Percentiles rank a stretch among this genome's conserved stretches.
These are phyloP conservation scores for Cygnus buccinator DNA, from an alignment of 2,113 vertebrate species.

Conservation along the genomic window DNA sequence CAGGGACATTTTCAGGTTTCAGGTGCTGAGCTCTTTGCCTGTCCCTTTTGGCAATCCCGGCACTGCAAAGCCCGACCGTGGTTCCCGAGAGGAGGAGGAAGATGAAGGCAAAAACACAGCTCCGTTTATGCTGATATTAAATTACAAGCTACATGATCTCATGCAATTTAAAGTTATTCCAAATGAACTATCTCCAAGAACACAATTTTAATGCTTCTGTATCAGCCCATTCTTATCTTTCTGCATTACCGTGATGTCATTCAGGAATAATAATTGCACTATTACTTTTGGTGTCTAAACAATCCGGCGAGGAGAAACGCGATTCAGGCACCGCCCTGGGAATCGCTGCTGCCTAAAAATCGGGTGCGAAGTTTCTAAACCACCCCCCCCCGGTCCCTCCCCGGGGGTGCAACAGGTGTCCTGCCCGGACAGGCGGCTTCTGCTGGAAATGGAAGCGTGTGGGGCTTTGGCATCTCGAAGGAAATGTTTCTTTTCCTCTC, in stretches of 20 bases:
- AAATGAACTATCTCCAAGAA: slow-evolving; percentile 54
- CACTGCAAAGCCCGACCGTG: neutral
- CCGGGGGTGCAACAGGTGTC: neutral
- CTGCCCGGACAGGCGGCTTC: neutral
- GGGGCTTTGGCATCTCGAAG: neutral
- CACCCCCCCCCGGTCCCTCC: too few species aligned
- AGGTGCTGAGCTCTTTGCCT: neutral
- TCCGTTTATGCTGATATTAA: slow-evolving; percentile 9
- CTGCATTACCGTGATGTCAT: slow-evolving; percentile 40
- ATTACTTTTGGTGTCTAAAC: slow-evolving; percentile 54
- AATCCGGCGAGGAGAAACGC: neutral
- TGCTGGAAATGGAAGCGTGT: neutral
- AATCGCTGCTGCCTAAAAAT: neutral
- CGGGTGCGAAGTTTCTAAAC: neutral
- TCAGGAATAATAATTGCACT: slow-evolving; percentile 49
- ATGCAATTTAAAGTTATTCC: slow-evolving; percentile 56
- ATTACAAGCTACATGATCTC: slow-evolving; percentile 44
- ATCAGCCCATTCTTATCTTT: slow-evolving; percentile 50
- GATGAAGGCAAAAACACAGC: slow-evolving; percentile 25
- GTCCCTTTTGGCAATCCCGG: neutral
- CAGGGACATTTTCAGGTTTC: neutral
- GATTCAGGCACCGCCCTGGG: neutral
- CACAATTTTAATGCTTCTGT: slow-evolving; percentile 33
- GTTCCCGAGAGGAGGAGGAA: neutral
- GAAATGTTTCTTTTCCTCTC: neutral